Conservation (phyloP, 2,888 invertebrate genomes). For the Zaprionus bogoriensis region DNA sequence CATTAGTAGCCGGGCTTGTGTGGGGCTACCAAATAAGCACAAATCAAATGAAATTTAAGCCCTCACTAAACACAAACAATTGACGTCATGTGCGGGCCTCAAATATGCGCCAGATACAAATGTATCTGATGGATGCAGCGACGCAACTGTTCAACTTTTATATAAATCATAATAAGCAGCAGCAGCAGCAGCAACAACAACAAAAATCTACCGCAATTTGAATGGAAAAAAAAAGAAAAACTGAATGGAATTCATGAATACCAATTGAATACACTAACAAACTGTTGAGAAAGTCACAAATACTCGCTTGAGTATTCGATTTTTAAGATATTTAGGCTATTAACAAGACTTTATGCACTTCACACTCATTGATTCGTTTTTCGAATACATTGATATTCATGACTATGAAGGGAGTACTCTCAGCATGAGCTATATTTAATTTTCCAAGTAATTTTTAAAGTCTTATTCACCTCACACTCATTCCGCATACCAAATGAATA, state of each 20-base stretch:
- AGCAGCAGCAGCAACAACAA: not conserved
- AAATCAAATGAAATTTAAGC: conserved; percentile 40
- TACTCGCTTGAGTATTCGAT: no score
- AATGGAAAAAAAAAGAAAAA: not conserved
- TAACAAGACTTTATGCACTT: no score
- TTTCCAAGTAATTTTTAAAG: no score
- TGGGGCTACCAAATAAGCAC: conserved; percentile 38
- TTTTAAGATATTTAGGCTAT: no score
- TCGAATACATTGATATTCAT: no score
- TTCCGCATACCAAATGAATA: no score
- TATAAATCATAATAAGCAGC: conserved; percentile 52
- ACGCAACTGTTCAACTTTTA: conserved; percentile 50
- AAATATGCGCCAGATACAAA: conserved; percentile 30
- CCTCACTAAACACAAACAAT: conserved; percentile 48
- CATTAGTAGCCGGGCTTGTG: conserved; percentile 58
- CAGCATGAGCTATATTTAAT: no score
- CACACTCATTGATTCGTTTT: no score
- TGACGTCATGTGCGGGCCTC: conserved; percentile 42
- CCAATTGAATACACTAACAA: not conserved
- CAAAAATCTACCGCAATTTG: conserved; percentile 19
- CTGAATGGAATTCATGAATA: not conserved
- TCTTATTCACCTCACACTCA: no score
- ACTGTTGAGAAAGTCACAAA: not conserved
- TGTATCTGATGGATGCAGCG: conserved; percentile 65
- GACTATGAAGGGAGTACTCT: no score